Evolutionary conservation across 2,888 invertebrate species (phyloP).

Genomic region (Dendrolimus pini): DNA sequence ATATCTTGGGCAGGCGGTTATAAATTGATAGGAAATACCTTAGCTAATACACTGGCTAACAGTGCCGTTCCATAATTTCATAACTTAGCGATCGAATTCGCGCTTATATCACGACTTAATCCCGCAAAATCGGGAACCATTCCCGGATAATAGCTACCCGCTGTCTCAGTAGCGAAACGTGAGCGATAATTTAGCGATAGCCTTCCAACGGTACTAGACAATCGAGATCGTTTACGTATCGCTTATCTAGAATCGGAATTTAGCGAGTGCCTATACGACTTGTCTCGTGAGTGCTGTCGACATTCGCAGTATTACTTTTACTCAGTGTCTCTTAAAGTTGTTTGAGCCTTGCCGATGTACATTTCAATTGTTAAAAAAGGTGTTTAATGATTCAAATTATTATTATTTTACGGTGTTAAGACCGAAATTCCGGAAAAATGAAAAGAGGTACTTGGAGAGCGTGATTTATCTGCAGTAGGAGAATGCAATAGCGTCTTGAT

Average conservation of each 20-base stretch:
- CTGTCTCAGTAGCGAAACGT: slow-evolving; percentile 67
- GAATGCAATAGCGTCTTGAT: too few relatives aligned
- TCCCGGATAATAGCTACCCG: slow-evolving; percentile 48
- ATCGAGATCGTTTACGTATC: slow-evolving; percentile 66
- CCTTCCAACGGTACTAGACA: slow-evolving; percentile 57
- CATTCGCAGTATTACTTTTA: not conserved
- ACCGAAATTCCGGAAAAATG: too few relatives aligned
- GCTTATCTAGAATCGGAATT: slow-evolving; percentile 70
- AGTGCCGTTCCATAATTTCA: not conserved
- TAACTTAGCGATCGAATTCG: not conserved
- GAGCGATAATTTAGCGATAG: slow-evolving; percentile 71
- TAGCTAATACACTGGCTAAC: not conserved
- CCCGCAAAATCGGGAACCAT: slow-evolving; percentile 27
- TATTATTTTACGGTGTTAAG: too few relatives aligned
- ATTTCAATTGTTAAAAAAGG: not conserved
- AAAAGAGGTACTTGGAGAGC: too few relatives aligned
- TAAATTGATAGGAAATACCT: not conserved
- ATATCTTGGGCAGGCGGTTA: not conserved
- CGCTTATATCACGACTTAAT: slow-evolving; percentile 3
- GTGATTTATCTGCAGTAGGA: too few relatives aligned
- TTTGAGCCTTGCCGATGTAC: not conserved
- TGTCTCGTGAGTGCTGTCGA: not conserved
- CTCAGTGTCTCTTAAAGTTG: not conserved
- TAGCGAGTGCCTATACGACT: slow-evolving; percentile 24
- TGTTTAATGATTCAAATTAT: too few relatives aligned